A percentile compares a stretch with the other conserved stretches of the same genome.
Evolutionary conservation across 2,888 invertebrate species (phyloP).

Genomic region (Antheraea yamamai): DNA sequence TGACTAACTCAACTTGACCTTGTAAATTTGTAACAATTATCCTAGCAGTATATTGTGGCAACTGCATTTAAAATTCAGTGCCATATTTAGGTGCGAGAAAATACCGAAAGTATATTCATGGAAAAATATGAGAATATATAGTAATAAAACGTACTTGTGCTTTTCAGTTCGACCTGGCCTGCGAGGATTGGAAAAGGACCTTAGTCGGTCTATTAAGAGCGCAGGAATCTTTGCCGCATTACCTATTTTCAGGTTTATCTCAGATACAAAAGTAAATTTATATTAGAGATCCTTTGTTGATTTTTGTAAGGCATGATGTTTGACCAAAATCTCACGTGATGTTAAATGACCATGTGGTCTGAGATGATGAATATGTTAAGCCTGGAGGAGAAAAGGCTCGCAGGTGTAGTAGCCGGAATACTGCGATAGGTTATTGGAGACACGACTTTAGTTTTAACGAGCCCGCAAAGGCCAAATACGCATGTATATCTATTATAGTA

Average conservation of each 20-base stretch:
- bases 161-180: slow-evolving; percentile 68
- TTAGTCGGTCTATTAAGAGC: slow-evolving; percentile 81
- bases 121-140: not conserved
- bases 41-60: no score
- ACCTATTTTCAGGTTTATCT: slow-evolving; percentile 76
- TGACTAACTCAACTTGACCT: no score
- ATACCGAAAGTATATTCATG: not conserved
- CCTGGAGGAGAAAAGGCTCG: no score
- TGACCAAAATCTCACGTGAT: no score
- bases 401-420: no score
- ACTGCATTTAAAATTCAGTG: not conserved
- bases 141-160: slow-evolving; percentile 6
- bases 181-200: slow-evolving; percentile 79
- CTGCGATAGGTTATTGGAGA: no score
- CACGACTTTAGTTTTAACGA: no score
- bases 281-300: not conserved
- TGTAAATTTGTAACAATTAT: no score
- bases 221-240: slow-evolving; percentile 79
- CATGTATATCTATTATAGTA: no score
- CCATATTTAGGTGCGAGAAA: not conserved
- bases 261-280: slow-evolving; percentile 72
- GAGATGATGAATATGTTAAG: no score
- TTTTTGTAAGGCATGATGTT: not conserved
- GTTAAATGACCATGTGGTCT: no score
- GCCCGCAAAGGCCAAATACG: no score